Percentiles rank a stretch among this genome's conserved stretches.
Evolutionary conservation across 2,888 invertebrate genomes (phyloP).

Genomic region (Nycteola revayana): DNA sequence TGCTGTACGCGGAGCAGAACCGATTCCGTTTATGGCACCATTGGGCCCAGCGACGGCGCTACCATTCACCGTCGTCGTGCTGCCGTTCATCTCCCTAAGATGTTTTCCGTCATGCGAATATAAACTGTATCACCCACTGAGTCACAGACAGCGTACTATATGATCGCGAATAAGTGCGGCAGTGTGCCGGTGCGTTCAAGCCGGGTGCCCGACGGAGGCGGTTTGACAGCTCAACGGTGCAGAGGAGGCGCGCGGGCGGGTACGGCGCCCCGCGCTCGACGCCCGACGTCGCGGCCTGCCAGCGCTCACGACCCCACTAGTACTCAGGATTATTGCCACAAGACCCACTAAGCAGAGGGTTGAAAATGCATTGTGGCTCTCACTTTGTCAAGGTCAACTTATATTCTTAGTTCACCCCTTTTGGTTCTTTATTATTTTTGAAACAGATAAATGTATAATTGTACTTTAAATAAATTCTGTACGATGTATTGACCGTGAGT

Average conservation of each 20-base stretch:
- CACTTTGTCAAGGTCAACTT: slow-evolving; percentile 70
- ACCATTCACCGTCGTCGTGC: slow-evolving; percentile 78
- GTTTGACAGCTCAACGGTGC: slow-evolving; percentile 76
- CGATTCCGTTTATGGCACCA: slow-evolving; percentile 69
- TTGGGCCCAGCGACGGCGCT: slow-evolving; percentile 74
- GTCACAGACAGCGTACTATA: slow-evolving; percentile 67
- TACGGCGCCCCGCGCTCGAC: slow-evolving; percentile 58
- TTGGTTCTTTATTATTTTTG: too few species aligned
- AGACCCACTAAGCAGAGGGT: slow-evolving; percentile 63
- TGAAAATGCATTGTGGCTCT: slow-evolving; percentile 68
- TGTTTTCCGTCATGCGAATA: slow-evolving; percentile 71
- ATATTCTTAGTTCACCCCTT: slow-evolving; percentile 8
- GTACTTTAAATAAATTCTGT: too few species aligned
- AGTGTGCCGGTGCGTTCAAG: slow-evolving; percentile 70
- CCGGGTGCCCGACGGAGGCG: slow-evolving; percentile 77
- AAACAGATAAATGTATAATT: too few species aligned
- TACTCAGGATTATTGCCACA: slow-evolving; percentile 64
- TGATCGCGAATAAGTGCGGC: slow-evolving; percentile 62
- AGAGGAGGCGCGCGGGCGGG: slow-evolving; percentile 70
- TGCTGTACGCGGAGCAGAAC: slow-evolving; percentile 72
- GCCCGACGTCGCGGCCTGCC: slow-evolving; percentile 45
- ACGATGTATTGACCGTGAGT: too few species aligned
- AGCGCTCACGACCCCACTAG: slow-evolving; percentile 50
- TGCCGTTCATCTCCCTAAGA: slow-evolving; percentile 77
- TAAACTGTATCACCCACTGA: slow-evolving; percentile 66